These are phyloP conservation scores for Neogobius melanostomus DNA, from an alignment of 2,113 vertebrate genomes.

Conservation along the genomic window DNA sequence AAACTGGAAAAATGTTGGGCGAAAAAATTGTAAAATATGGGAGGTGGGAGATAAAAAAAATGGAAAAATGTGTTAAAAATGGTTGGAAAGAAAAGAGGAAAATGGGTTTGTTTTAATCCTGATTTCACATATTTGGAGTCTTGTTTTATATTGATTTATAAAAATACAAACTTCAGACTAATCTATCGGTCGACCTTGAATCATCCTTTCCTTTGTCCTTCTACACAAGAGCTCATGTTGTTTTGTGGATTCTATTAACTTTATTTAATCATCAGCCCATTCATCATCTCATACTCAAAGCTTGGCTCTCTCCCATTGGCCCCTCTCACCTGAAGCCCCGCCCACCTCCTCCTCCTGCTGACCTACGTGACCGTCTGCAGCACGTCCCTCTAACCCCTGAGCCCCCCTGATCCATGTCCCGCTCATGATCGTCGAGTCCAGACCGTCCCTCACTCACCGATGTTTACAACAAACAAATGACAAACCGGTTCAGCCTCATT, in stretches of 20 bases:
- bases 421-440: no score
- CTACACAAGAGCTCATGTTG: conserved; percentile 22
- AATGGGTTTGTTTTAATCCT: not conserved
- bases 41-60: no score
- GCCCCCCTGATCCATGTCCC: not conserved
- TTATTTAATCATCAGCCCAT: conserved; percentile 43
- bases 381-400: conserved; percentile 1
- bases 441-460: no score
- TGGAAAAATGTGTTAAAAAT: no score
- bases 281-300: conserved; percentile 1
- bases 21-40: no score
- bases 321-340: conserved; percentile 62
- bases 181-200: not conserved
- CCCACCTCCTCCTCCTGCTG: not conserved
- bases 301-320: conserved; percentile 76
- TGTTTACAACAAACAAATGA: no score
- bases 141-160: no score
- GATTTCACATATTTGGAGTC: not conserved
- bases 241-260: conserved; percentile 50
- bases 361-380: conserved; percentile 21
- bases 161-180: no score
- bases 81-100: no score
- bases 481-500: no score
- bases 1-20: no score
- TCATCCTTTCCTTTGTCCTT: conserved; percentile 1